A percentile compares a stretch with the other conserved stretches of the same genome.
Evolutionary conservation across 2,797 vertebrate species (phyloP).

Genomic region (Phataginus tetradactyla): DNA sequence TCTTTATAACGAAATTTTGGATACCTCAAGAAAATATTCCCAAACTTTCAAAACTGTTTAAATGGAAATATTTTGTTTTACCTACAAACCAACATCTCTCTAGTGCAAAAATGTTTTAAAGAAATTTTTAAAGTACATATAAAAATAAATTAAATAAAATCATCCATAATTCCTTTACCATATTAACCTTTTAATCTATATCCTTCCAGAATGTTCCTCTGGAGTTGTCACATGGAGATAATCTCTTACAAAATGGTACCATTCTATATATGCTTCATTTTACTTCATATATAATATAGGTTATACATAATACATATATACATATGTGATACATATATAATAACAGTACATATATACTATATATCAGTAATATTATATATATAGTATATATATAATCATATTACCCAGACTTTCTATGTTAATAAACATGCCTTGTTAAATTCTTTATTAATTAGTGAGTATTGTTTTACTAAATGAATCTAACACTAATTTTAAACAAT

Average conservation of each 20-base stretch:
- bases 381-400: too few relatives aligned
- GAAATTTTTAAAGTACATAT: neutral
- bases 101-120: neutral
- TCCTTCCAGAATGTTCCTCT: neutral
- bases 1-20: neutral
- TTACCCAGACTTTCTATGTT: neutral
- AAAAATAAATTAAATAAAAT: constrained; percentile 17
- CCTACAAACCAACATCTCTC: neutral
- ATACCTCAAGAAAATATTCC: neutral
- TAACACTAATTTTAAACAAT: constrained; percentile 9
- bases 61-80: neutral
- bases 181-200: neutral
- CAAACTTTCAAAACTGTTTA: neutral
- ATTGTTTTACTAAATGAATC: neutral
- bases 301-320: neutral
- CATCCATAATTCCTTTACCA: neutral
- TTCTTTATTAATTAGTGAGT: neutral
- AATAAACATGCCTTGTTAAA: neutral
- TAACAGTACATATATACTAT: neutral
- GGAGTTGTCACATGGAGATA: neutral
- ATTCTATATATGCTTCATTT: neutral
- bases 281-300: neutral
- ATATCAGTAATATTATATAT: neutral
- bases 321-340: neutral
- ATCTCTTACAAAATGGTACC: neutral